phyloP scores from a whole-genome alignment of 2,888 invertebrate genomes.

The Pharmacophagus antenor region DNA sequence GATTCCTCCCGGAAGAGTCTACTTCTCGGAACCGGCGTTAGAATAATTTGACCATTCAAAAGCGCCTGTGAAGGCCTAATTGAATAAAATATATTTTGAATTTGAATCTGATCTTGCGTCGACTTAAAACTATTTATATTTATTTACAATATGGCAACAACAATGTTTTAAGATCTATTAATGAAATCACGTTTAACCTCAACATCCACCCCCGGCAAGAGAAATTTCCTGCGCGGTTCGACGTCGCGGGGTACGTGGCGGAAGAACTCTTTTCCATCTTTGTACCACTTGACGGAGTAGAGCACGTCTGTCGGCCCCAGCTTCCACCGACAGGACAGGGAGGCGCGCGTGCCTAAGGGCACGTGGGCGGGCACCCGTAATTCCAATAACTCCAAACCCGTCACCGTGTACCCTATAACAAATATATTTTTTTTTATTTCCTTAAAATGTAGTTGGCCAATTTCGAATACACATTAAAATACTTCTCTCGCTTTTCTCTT shows the following conservation, averaged over 20 bases:
- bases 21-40: too few species aligned
- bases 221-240: slow-evolving; percentile 90
- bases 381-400: slow-evolving; percentile 85
- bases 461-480: too few species aligned
- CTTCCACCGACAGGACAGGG: slow-evolving; percentile 90
- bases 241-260: slow-evolving; percentile 91
- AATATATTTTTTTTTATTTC: slow-evolving; percentile 11
- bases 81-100: too few species aligned
- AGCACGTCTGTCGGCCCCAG: slow-evolving; percentile 88
- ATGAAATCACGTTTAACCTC: slow-evolving; percentile 83
- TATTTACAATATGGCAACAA: too few species aligned
- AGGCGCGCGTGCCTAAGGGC: slow-evolving; percentile 87
- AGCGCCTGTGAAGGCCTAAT: too few species aligned
- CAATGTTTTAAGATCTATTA: too few species aligned
- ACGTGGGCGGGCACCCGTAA: slow-evolving; percentile 91
- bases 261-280: slow-evolving; percentile 94
- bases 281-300: slow-evolving; percentile 96
- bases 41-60: too few species aligned
- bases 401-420: slow-evolving; percentile 57
- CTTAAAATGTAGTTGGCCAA: too few species aligned
- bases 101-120: too few species aligned
- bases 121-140: too few species aligned
- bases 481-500: too few species aligned
- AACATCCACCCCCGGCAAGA: slow-evolving; percentile 89
- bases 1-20: too few species aligned